Conservation (phyloP, 2,113 vertebrate genomes). For the Lasiurus borealis region DNA sequence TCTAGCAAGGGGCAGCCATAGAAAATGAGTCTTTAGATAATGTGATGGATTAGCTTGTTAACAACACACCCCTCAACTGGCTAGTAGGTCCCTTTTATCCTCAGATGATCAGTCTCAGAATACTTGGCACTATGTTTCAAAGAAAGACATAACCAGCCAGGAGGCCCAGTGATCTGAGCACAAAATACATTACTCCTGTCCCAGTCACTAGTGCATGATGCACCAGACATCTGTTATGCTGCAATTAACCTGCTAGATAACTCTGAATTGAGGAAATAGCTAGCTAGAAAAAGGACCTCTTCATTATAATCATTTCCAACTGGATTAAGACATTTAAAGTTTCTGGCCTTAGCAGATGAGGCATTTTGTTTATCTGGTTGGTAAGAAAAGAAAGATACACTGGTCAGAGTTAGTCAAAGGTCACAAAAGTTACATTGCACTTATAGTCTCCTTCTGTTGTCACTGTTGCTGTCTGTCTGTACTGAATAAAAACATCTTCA, state of each 20-base stretch:
- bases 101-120: slow-evolving; percentile 81
- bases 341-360: background rate
- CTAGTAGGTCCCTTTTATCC: slow-evolving; percentile 91
- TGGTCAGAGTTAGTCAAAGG: background rate
- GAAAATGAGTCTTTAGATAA: slow-evolving; percentile 88
- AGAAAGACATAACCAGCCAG: slow-evolving; percentile 73
- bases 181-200: slow-evolving; percentile 63
- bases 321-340: background rate
- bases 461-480: background rate
- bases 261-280: background rate
- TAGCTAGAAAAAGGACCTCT: background rate
- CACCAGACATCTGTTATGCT: background rate
- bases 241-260: slow-evolving; percentile 21
- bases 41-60: slow-evolving; percentile 91
- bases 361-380: slow-evolving; percentile 10
- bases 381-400: background rate
- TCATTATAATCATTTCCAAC: background rate
- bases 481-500: slow-evolving; percentile 50
- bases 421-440: background rate
- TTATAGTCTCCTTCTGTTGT: background rate
- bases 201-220: background rate
- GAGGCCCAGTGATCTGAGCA: slow-evolving; percentile 81
- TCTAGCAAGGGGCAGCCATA: slow-evolving; percentile 91
- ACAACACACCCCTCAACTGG: slow-evolving; percentile 95
- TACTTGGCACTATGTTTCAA: slow-evolving; percentile 81